Conservation (phyloP, 2,888 invertebrate species). For the Eurytoma californica region DNA sequence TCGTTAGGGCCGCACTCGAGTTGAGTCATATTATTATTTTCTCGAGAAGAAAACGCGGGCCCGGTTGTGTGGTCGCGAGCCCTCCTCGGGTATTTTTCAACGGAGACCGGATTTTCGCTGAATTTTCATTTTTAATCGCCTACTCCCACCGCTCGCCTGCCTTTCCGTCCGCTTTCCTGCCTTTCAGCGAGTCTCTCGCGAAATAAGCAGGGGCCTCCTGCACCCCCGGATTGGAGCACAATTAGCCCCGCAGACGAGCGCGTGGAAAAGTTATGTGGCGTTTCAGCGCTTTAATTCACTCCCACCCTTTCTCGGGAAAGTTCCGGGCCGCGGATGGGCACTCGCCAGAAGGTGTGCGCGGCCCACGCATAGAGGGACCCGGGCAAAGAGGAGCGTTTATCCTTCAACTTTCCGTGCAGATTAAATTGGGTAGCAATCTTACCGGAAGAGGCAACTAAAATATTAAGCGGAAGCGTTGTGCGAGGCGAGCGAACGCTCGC, state of each 20-base stretch:
- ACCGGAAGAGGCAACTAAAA: slow-evolving; percentile 66
- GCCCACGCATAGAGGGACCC: neutral
- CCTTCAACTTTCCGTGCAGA: slow-evolving; percentile 61
- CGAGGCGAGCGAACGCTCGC: slow-evolving; percentile 39
- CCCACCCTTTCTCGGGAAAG: neutral
- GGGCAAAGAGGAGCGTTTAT: neutral
- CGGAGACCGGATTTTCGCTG: too few species aligned
- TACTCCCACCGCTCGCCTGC: neutral
- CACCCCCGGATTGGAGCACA: neutral
- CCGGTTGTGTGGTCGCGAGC: neutral
- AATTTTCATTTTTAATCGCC: neutral
- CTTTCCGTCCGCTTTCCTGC: neutral
- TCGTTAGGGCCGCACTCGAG: slow-evolving; percentile 51
- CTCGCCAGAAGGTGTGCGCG: neutral
- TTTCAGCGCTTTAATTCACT: slow-evolving; percentile 15
- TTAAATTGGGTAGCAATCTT: slow-evolving; percentile 71
- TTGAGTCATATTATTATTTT: slow-evolving; percentile 49
- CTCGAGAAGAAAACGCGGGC: slow-evolving; percentile 31
- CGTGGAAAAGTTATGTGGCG: slow-evolving; percentile 1
- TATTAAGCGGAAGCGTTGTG: slow-evolving; percentile 69
- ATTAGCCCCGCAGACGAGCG: neutral
- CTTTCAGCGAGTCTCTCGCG: neutral
- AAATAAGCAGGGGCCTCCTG: neutral
- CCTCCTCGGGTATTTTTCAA: neutral
- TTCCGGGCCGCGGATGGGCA: slow-evolving; percentile 17